Percentiles rank a stretch among this genome's conserved stretches.
Conservation (phyloP, 2,888 invertebrate species). For the Archips crataeganus region DNA sequence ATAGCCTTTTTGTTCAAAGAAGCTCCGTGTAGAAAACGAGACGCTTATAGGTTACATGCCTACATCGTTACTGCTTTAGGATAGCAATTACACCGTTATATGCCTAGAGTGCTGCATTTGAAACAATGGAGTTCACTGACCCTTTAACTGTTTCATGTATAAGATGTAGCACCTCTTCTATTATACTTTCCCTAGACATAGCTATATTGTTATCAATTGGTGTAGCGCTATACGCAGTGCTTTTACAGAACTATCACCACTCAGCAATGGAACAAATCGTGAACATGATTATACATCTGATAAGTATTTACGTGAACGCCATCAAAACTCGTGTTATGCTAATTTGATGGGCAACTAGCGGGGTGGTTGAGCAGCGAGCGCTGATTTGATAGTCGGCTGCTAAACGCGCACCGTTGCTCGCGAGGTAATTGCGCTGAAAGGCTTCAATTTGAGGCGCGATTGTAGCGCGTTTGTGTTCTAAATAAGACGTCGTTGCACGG, state of each 20-base stretch:
- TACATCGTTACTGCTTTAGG: slow-evolving; percentile 36
- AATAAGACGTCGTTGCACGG: slow-evolving; percentile 81
- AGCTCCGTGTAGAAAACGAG: slow-evolving; percentile 27
- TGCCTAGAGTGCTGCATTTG: slow-evolving; percentile 7
- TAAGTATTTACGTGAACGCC: slow-evolving; percentile 48
- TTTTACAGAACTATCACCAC: slow-evolving; percentile 6
- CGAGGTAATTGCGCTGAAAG: slow-evolving; percentile 80
- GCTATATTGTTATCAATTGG: neutral
- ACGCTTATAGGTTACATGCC: slow-evolving; percentile 28
- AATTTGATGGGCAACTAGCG: slow-evolving; percentile 57
- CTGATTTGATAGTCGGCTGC: slow-evolving; percentile 73
- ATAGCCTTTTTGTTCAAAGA: slow-evolving; percentile 41
- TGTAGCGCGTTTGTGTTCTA: slow-evolving; percentile 74
- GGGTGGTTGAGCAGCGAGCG: slow-evolving; percentile 54
- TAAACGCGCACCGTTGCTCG: slow-evolving; percentile 68
- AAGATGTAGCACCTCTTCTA: neutral
- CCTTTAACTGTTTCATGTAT: slow-evolving; percentile 4
- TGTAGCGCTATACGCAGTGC: slow-evolving; percentile 8
- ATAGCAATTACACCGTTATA: slow-evolving; percentile 26
- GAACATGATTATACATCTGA: slow-evolving; percentile 45
- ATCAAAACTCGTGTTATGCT: slow-evolving; percentile 53
- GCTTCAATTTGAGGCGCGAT: slow-evolving; percentile 79
- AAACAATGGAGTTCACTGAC: slow-evolving; percentile 29
- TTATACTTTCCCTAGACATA: neutral
- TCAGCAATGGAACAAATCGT: slow-evolving; percentile 33